Base-by-base conservation (phyloP, 2,113 vertebrate genomes). In the Rhabdornis inornatus region DNA sequence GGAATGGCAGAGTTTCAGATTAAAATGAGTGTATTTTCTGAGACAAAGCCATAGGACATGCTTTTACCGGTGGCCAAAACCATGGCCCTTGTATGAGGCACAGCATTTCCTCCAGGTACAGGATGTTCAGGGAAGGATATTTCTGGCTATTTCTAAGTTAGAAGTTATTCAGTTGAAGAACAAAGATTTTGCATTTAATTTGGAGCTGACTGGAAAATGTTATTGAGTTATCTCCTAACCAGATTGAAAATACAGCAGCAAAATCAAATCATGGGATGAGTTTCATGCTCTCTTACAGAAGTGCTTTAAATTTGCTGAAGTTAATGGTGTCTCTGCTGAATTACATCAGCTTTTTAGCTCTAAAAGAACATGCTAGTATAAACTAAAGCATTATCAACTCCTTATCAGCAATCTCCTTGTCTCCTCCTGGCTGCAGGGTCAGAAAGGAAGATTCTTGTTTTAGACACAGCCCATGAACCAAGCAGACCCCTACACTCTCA, bases 181-280 rank as follows among this genome's bases (percentile, higher is more conserved):
- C 71, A 90, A 92, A 95, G 75, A 93, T 83, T 93, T 91, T 81
- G 85, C 82, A 91, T 95, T 96, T 90, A 92, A 93, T 92, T 95
- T 80, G 63, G 83, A 96, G 75, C 66, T 94, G 90, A 91, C 88
- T 91, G 91, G 81, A 96, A 95, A 95, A 95, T 27, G 30, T 88
- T 95, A 95, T 91, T 52, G 3, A 94, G 87, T 96, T 96, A 95
- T 78, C 83, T 76, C 59, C 78, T 91, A 94, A 89, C 39, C 70
- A 95, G 90, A 95, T 6, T 88, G 85, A 92, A 92, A 95, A 91
- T 76, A 94, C 92, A 95, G 82, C 87, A 94, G 63, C 87, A 94
- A 94, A 95, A 95, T 95, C 84, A 85, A 96, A 97, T 93, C 87
- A 95, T 8, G 27, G 87, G 47, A 89, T 90, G 87, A 91, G 92